Conservation (phyloP, 2,113 vertebrate species). For the Macroglossus sobrinus region DNA sequence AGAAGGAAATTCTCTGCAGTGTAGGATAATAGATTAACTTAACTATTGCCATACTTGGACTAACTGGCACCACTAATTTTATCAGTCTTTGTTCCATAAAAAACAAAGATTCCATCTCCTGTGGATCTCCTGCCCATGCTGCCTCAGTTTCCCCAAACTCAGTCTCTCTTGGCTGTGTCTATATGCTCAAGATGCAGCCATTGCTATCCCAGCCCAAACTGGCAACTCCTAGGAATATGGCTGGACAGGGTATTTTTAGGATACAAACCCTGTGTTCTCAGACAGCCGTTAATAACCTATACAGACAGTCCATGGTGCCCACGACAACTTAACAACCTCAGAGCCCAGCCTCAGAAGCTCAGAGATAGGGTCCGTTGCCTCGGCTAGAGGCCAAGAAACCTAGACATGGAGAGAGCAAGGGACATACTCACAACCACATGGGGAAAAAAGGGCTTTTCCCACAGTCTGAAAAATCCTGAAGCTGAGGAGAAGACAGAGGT, state of each 20-base stretch:
- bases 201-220: neutral
- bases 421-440: neutral
- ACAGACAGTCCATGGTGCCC: neutral
- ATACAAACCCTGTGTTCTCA: conserved; percentile 29
- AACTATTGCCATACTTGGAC: neutral
- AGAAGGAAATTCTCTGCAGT: neutral
- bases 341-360: neutral
- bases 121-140: neutral
- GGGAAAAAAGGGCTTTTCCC: neutral
- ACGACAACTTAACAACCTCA: neutral
- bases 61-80: conserved; percentile 1
- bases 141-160: conserved; percentile 33
- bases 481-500: neutral
- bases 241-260: conserved; percentile 45
- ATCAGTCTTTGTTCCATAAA: neutral
- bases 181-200: neutral
- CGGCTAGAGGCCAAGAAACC: neutral
- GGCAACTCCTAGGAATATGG: neutral
- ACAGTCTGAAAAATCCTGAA: neutral
- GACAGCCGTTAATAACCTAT: conserved; percentile 55
- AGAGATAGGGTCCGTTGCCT: neutral
- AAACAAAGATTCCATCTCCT: neutral
- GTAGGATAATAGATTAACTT: neutral
- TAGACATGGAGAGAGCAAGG: neutral
- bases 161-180: neutral